Base-by-base conservation (phyloP, 64 coral and sea anemone genomes). In the Actinia tenebrosa region DNA sequence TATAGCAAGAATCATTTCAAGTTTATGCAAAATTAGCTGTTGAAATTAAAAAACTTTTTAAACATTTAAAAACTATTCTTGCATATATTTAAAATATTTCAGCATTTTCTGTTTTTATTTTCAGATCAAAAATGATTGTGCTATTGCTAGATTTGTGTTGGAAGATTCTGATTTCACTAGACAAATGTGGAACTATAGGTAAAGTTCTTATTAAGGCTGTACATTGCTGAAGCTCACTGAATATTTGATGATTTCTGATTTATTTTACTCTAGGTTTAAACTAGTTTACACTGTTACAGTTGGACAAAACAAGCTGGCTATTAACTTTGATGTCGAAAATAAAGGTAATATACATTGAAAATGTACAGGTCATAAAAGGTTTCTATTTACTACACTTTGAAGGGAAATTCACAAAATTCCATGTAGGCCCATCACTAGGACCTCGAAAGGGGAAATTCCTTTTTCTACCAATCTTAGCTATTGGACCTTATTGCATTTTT, bases 111-210 rank as follows among this genome's bases (percentile, higher is more conserved):
- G 23, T 6, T 2, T 78, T 89, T 22, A 88, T 78, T 71, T 86
- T 55, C 16, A 98, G 95, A 85, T 92, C 66, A 87, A 87, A 83
- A 87, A 92, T 86, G 88, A 84, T 71, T 72, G 82, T 80, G 90
- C 93, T 9, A 82, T 71, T 75, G 93, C 97, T 23, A 78, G 80
- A 19, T 94, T 99, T 77, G 20, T 88, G 53, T 83, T 99, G 7
- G 90, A 99, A 80, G 91, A 95, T 66, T 77, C 50, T 72, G 88
- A 95, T 16, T 69, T 18, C 26, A 87, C 93, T 60, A 93, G 91
- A 86, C 84, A 90, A 71, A 93, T 99, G 88, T 99, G 97, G 97
- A 62, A 92, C 84, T 88, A 95, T 63, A 99, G 58, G 94, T 93
- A 42, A 19, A 26, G 26, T 71, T 10, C 7, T 9, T 23, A 3